Conservation (phyloP, 2,888 invertebrate species). For the Netelia virgata region DNA sequence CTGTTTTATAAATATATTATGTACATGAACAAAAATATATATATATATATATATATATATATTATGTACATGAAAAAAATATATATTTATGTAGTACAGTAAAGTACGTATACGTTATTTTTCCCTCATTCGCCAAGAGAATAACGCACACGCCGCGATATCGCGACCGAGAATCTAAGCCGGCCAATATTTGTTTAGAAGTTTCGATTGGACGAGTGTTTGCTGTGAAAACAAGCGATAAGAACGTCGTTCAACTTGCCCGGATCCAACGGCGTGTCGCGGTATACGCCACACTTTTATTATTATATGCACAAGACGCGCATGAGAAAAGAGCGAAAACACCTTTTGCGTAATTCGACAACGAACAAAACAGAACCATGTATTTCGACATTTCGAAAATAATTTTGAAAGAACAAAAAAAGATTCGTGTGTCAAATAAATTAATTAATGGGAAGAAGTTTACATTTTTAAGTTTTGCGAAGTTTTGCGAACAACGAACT, state of each 20-base stretch:
- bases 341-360: too few relatives aligned
- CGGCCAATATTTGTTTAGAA: conserved; percentile 64
- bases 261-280: neutral
- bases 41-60: neutral
- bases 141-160: conserved; percentile 27
- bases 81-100: neutral
- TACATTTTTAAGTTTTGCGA: too few relatives aligned
- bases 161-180: conserved; percentile 60
- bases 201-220: conserved; percentile 59
- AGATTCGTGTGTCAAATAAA: too few relatives aligned
- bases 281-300: neutral
- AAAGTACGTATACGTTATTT: neutral
- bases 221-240: conserved; percentile 62
- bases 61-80: neutral
- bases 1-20: neutral
- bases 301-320: too few relatives aligned
- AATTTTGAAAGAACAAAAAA: too few relatives aligned
- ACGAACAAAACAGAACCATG: too few relatives aligned
- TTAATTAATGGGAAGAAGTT: too few relatives aligned
- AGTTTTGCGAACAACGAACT: too few relatives aligned
- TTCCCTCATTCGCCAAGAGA: neutral
- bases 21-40: neutral
- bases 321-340: too few relatives aligned
- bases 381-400: too few relatives aligned
- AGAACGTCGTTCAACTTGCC: conserved; percentile 43